A percentile compares a stretch with the other conserved stretches of the same genome.
These are phyloP conservation scores for Platalea minor DNA, from an alignment of 2,797 vertebrate genomes.

Conservation along the genomic window DNA sequence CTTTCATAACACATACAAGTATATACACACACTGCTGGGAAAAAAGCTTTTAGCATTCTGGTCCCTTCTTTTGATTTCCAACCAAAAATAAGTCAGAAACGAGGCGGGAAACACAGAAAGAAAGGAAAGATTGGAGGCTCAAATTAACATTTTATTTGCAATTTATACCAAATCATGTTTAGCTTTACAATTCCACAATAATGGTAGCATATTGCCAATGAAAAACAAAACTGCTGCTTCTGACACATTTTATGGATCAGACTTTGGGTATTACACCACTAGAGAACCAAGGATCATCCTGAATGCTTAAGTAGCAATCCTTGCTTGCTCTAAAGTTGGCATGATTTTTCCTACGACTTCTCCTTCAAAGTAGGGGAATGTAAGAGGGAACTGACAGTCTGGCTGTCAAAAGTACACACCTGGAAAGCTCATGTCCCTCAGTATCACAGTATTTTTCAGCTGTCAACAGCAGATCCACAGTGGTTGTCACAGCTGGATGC, in stretches of 20 bases:
- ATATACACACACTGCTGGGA: conserved; percentile 31
- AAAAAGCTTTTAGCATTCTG: conserved; percentile 45
- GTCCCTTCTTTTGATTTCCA: conserved; percentile 1
- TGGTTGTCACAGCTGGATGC: not conserved
- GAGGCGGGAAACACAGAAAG: not conserved
- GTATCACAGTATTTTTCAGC: not conserved
- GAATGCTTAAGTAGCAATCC: not conserved
- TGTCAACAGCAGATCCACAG: not conserved
- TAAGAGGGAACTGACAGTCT: not conserved
- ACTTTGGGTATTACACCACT: not conserved
- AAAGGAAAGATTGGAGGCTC: not conserved
- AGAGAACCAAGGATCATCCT: not conserved
- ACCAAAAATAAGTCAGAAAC: not conserved
- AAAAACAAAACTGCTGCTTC: not conserved
- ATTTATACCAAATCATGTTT: not conserved
- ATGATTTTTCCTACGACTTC: not conserved
- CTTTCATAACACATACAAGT: conserved; percentile 38
- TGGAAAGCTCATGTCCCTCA: not conserved
- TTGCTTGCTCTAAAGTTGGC: not conserved
- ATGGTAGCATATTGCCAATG: not conserved
- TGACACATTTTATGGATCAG: not conserved
- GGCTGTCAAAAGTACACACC: not conserved
- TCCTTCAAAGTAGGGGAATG: not conserved
- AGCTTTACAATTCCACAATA: not conserved
- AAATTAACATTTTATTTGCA: not conserved